A percentile compares a stretch with the other conserved stretches of the same genome.
Conservation (phyloP, 2,888 invertebrate genomes). For the Cantharis lateralis region DNA sequence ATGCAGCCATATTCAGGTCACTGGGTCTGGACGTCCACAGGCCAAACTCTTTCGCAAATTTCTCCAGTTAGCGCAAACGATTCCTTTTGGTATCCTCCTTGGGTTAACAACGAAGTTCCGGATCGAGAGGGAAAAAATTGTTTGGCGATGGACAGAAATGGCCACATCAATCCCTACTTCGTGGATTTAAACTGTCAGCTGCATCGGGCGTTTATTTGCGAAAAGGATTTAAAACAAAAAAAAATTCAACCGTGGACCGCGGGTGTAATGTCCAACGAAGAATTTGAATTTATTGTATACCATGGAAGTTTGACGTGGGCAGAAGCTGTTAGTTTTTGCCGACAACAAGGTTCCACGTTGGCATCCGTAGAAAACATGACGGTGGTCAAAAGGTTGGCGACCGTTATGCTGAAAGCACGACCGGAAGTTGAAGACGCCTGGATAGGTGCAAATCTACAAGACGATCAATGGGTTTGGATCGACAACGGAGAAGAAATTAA, state of each 20-base stretch:
- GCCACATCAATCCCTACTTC: conserved; percentile 60
- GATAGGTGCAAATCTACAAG: conserved; percentile 41
- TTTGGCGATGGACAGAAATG: conserved; percentile 58
- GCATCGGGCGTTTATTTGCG: conserved; percentile 55
- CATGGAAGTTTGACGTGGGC: conserved; percentile 58
- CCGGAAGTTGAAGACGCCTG: conserved; percentile 49
- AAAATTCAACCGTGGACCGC: background rate
- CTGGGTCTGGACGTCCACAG: conserved; percentile 1
- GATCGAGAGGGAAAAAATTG: conserved; percentile 54
- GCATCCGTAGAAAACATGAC: conserved; percentile 57
- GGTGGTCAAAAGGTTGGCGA: conserved; percentile 55
- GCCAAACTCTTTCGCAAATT: conserved; percentile 5
- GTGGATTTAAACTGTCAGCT: conserved; percentile 59
- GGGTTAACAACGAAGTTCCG: conserved; percentile 37
- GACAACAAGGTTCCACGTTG: conserved; percentile 56
- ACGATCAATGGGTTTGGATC: conserved; percentile 43
- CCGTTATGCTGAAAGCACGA: conserved; percentile 57
- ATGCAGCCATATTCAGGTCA: background rate
- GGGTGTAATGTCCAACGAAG: background rate
- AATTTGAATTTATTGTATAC: conserved; percentile 46
- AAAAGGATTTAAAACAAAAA: background rate
- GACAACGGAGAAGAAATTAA: conserved; percentile 39
- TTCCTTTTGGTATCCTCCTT: conserved; percentile 38
- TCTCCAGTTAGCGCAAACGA: conserved; percentile 2
- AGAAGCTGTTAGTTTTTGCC: conserved; percentile 59